Conservation (phyloP, 1,140 invertebrate species). For the Drosophila virilis region DNA sequence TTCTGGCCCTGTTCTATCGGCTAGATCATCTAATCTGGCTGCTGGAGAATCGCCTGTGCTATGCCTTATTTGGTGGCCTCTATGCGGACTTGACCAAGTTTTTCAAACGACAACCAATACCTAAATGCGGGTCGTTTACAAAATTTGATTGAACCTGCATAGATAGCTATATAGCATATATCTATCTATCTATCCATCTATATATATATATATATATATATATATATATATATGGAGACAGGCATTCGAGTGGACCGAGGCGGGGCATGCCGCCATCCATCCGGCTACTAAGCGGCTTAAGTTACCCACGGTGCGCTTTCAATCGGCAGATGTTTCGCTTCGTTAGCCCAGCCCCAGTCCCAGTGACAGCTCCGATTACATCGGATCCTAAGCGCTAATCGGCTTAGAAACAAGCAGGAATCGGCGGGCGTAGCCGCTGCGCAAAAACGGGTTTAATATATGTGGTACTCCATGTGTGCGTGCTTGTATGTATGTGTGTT, state of each 20-base stretch:
- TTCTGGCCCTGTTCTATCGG: constrained; percentile 38
- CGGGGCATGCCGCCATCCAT: no score
- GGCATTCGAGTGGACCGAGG: not conserved
- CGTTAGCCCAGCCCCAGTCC: constrained; percentile 4
- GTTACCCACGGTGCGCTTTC: constrained; percentile 4
- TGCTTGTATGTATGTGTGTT: not conserved
- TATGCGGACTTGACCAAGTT: constrained; percentile 53
- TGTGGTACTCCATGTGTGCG: not conserved
- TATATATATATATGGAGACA: not conserved
- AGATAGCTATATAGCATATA: not conserved
- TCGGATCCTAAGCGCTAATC: constrained; percentile 29
- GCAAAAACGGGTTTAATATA: constrained; percentile 1
- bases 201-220: not conserved
- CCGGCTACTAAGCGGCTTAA: constrained; percentile 34
- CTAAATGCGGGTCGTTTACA: constrained; percentile 7
- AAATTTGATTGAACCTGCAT: constrained; percentile 53
- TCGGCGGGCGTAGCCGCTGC: not conserved
- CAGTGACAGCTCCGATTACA: constrained; percentile 31
- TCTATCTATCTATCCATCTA: no score
- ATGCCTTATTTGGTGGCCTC: constrained; percentile 60
- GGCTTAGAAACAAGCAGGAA: constrained; percentile 27
- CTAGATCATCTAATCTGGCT: constrained; percentile 56
- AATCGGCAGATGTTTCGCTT: constrained; percentile 32
- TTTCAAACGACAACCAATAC: constrained; percentile 28
- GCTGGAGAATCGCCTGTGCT: constrained; percentile 49